Conservation (phyloP, 1,140 invertebrate species). For the Tyrophagus putrescentiae region DNA sequence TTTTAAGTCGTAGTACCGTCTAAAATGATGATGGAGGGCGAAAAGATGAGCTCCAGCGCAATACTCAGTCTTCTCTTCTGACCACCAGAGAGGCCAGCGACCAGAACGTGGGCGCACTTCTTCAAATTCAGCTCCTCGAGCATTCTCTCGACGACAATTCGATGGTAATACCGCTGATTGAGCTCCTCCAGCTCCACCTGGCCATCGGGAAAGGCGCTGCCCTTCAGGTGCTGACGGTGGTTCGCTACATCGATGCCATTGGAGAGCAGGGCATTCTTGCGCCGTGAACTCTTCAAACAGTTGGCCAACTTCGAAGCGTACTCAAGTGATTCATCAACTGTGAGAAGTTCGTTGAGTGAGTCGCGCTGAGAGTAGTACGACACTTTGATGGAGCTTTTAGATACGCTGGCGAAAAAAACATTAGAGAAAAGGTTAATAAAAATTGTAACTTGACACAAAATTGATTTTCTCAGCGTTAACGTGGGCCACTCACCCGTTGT, state of each 20-base stretch:
- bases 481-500: constrained; percentile 9
- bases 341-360: constrained; percentile 67
- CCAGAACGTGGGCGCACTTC: constrained; percentile 59
- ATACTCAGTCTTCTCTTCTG: constrained; percentile 83
- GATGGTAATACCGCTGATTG: neutral
- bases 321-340: constrained; percentile 72
- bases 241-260: neutral
- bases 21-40: constrained; percentile 91
- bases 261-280: neutral
- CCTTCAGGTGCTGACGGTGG: neutral
- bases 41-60: constrained; percentile 83
- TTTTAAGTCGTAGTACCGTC: too few relatives aligned
- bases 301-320: constrained; percentile 78
- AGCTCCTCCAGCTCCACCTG: neutral
- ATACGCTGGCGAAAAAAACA: neutral
- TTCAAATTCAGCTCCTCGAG: constrained; percentile 47
- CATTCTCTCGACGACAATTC: constrained; percentile 12
- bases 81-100: constrained; percentile 69
- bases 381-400: constrained; percentile 7
- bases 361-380: constrained; percentile 55
- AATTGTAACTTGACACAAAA: neutral
- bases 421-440: neutral
- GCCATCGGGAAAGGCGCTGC: neutral
- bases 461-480: too few relatives aligned
- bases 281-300: neutral